Conservation (phyloP, 2,113 vertebrate genomes). For the Rhinichthys klamathensis region DNA sequence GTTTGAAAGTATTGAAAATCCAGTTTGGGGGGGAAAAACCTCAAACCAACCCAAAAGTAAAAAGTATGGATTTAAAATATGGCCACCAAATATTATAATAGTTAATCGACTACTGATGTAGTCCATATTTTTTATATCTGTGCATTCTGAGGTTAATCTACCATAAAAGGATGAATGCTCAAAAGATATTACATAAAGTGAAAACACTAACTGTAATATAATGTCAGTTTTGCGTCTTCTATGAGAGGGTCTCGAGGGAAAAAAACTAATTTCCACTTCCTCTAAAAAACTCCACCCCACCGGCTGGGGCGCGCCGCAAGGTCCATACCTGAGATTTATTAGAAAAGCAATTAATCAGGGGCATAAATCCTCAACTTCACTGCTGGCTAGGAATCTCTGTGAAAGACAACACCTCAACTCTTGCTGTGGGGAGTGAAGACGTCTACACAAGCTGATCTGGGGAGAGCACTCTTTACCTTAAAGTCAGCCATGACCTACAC, state of each 20-base stretch:
- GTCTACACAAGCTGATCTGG: constrained; percentile 19
- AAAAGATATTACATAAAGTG: neutral
- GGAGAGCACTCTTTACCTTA: constrained; percentile 4
- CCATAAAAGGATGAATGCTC: neutral
- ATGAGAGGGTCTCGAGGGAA: neutral
- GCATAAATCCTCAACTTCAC: constrained; percentile 65
- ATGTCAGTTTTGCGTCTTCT: neutral
- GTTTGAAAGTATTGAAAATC: neutral
- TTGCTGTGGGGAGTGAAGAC: constrained; percentile 32
- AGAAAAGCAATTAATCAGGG: constrained; percentile 74
- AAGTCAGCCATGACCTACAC: neutral
- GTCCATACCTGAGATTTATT: constrained; percentile 67
- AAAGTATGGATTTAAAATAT: neutral
- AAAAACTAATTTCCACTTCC: constrained; percentile 40
- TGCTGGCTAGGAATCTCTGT: constrained; percentile 68
- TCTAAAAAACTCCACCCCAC: constrained; percentile 26
- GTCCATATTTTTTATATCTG: neutral
- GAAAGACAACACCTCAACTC: constrained; percentile 68
- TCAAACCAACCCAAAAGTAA: neutral
- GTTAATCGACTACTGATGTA: neutral
- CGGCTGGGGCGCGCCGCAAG: constrained; percentile 13
- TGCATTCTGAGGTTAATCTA: neutral
- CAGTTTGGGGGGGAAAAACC: no score
- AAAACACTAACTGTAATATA: constrained; percentile 13
- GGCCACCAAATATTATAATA: neutral